Conservation (phyloP, 2,113 vertebrate species). For the Anarhynchus alexandrinus region DNA sequence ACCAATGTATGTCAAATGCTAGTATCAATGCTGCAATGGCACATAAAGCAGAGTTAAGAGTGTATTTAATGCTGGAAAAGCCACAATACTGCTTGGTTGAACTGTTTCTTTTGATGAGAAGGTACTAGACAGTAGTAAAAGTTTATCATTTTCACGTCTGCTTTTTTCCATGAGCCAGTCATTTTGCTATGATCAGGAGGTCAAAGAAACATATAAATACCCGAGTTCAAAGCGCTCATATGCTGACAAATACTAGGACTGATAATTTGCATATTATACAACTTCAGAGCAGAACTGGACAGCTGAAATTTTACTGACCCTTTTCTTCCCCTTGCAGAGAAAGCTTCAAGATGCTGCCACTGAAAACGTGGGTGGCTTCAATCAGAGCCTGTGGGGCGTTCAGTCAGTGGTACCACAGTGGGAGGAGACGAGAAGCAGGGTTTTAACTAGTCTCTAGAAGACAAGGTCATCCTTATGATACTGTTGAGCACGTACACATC, state of each 20-base stretch:
- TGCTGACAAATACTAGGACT: not conserved
- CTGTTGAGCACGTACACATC: not conserved
- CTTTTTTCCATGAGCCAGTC: not conserved
- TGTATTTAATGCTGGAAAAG: not conserved
- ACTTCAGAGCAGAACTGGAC: not conserved
- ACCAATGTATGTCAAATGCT: fast-evolving
- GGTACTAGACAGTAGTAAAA: not conserved
- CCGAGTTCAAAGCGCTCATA: not conserved
- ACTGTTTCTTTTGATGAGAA: not conserved
- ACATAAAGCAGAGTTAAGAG: not conserved
- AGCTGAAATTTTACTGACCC: not conserved
- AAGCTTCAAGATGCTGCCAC: not conserved
- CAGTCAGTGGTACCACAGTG: not conserved
- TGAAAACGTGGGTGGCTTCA: not conserved
- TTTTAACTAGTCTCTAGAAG: not conserved
- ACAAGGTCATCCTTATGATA: not conserved
- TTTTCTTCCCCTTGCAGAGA: not conserved
- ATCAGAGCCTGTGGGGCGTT: not conserved
- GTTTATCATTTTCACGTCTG: not conserved
- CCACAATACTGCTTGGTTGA: not conserved
- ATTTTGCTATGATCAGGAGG: not conserved
- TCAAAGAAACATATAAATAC: not conserved
- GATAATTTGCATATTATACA: not conserved
- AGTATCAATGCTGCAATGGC: not conserved
- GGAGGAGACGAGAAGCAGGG: not conserved